Percentiles rank a stretch among this genome's conserved stretches.
phyloP scores from a whole-genome alignment of 2,113 vertebrate species.

The Micronycteris hirsuta region DNA sequence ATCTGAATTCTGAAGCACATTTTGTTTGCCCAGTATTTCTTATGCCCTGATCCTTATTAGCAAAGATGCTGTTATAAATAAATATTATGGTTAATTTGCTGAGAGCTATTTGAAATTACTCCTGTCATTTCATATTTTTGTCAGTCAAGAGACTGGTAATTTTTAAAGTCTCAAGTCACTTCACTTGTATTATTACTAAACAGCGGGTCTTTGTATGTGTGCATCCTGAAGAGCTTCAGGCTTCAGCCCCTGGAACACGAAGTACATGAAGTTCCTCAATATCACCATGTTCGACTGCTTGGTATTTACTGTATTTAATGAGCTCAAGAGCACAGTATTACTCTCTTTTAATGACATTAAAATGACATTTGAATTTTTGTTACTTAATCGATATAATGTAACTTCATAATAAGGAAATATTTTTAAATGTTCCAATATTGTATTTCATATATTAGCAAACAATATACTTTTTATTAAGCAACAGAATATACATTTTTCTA shows the following conservation, averaged over 20 bases:
- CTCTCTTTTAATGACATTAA: not conserved
- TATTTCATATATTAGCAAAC: not conserved
- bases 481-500: not conserved
- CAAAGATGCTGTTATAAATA: not conserved
- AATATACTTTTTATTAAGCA: not conserved
- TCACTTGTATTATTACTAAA: not conserved
- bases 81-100: slow-evolving; percentile 16
- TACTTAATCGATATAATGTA: not conserved
- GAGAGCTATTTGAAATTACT: slow-evolving; percentile 24
- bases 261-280: not conserved
- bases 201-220: not conserved
- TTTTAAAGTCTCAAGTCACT: not conserved
- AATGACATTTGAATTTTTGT: not conserved
- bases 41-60: not conserved
- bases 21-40: slow-evolving; percentile 11
- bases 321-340: not conserved
- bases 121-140: slow-evolving; percentile 26
- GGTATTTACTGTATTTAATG: not conserved
- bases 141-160: not conserved
- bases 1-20: not conserved
- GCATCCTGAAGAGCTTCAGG: not conserved
- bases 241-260: not conserved
- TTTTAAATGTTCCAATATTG: not conserved
- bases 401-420: not conserved
- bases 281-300: not conserved